These are phyloP conservation scores for Todus mexicanus DNA, from an alignment of 2,797 vertebrate genomes.

Conservation along the genomic window DNA sequence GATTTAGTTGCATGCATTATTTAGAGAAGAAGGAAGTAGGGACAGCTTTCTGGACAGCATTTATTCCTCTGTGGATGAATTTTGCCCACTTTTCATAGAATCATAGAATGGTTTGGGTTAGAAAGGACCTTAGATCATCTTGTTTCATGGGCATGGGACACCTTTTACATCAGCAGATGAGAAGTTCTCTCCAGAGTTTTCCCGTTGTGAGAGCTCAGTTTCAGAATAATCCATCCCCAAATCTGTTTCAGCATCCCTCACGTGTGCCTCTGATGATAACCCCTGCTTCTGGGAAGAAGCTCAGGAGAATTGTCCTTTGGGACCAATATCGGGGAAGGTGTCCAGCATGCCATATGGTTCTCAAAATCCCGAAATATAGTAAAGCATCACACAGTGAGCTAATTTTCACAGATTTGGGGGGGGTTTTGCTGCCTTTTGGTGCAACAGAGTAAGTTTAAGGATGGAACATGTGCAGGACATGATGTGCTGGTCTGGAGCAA, in stretches of 20 bases:
- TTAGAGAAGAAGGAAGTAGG: not conserved
- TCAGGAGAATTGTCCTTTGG: not conserved
- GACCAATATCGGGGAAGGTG: not conserved
- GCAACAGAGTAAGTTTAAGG: not conserved
- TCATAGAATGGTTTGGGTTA: not conserved
- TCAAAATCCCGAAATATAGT: not conserved
- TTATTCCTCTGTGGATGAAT: not conserved
- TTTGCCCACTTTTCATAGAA: not conserved
- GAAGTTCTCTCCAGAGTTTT: not conserved
- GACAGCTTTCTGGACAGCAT: not conserved
- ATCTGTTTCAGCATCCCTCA: not conserved
- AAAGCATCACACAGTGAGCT: not conserved
- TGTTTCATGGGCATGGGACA: not conserved
- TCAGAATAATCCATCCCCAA: not conserved
- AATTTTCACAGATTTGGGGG: not conserved
- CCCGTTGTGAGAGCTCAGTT: not conserved
- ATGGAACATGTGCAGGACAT: accelerated
- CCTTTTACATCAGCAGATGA: not conserved
- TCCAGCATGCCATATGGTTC: accelerated
- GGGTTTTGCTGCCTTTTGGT: not conserved
- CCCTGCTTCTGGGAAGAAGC: not conserved
- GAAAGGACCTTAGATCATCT: not conserved
- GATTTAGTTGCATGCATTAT: not conserved
- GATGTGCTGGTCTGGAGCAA: not conserved
- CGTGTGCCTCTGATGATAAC: not conserved